Conservation (phyloP, 1,140 invertebrate species). For the Drosophila ohnishii region DNA sequence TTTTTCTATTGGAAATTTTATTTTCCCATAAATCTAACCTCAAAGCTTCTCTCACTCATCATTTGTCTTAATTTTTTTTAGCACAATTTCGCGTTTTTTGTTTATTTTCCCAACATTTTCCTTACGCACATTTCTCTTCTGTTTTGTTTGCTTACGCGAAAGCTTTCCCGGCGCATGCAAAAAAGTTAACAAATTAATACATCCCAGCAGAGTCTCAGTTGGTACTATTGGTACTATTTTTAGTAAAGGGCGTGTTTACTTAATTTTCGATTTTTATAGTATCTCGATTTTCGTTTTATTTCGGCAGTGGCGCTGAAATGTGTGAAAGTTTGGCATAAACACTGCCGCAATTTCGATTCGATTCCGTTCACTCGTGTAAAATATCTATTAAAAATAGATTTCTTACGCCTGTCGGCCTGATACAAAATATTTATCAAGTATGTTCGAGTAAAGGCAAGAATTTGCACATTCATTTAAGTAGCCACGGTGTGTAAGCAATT, state of each 20-base stretch:
- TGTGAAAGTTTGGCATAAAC: slow-evolving; percentile 68
- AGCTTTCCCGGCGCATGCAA: slow-evolving; percentile 29
- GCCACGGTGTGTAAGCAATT: slow-evolving; percentile 29
- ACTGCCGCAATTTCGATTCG: slow-evolving; percentile 51
- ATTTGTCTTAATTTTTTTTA: slow-evolving; percentile 75
- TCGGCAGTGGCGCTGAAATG: slow-evolving; percentile 50
- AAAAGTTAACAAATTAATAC: slow-evolving; percentile 57
- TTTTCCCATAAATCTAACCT: slow-evolving; percentile 75
- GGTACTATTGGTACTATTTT: slow-evolving; percentile 52
- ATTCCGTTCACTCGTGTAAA: slow-evolving; percentile 45
- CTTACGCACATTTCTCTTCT: slow-evolving; percentile 58
- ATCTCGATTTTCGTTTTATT: slow-evolving; percentile 52
- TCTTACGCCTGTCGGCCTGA: slow-evolving; percentile 21
- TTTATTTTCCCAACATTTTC: slow-evolving; percentile 68
- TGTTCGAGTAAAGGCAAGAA: slow-evolving; percentile 13
- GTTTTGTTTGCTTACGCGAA: slow-evolving; percentile 66
- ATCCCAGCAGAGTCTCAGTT: not conserved
- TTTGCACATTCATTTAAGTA: slow-evolving; percentile 29
- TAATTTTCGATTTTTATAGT: slow-evolving; percentile 69
- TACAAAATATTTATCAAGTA: slow-evolving; percentile 35
- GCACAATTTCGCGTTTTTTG: slow-evolving; percentile 56
- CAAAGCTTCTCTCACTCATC: slow-evolving; percentile 76
- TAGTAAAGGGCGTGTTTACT: slow-evolving; percentile 72
- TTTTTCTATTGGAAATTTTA: slow-evolving; percentile 71
- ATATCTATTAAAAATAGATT: slow-evolving; percentile 60